Percentiles rank a stretch among this genome's conserved stretches.
phyloP scores from a whole-genome alignment of 2,888 invertebrate genomes.

The Polyommatus icarus region DNA sequence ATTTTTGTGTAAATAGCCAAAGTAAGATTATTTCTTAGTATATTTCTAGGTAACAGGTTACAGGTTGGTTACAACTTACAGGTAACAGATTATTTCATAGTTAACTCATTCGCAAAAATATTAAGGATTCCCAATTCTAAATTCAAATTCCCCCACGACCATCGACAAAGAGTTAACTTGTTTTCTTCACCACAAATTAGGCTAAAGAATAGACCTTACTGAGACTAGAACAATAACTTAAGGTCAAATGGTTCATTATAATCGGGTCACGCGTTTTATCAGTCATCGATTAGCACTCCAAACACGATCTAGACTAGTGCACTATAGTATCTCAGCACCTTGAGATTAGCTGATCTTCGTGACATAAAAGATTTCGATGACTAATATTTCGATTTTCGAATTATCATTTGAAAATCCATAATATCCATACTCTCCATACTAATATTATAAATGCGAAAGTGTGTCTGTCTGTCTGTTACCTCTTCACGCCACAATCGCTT shows the following conservation, averaged over 20 bases:
- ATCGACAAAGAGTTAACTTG: neutral
- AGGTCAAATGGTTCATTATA: conserved; percentile 17
- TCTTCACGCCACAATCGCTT: too few relatives aligned
- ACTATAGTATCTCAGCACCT: neutral
- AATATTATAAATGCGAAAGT: too few relatives aligned
- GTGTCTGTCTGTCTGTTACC: too few relatives aligned
- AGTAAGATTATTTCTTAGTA: too few relatives aligned
- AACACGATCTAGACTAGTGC: conserved; percentile 15
- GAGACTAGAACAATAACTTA: neutral
- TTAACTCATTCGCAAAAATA: too few relatives aligned
- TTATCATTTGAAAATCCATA: neutral
- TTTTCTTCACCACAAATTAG: conserved; percentile 2
- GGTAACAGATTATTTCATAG: too few relatives aligned
- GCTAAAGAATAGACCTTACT: conserved; percentile 21
- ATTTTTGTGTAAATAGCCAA: too few relatives aligned
- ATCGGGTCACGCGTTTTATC: conserved; percentile 23
- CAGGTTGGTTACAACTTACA: too few relatives aligned
- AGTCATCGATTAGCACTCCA: conserved; percentile 23
- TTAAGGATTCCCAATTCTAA: neutral
- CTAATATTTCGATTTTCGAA: neutral
- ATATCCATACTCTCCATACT: too few relatives aligned
- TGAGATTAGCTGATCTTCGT: neutral
- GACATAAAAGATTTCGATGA: neutral
- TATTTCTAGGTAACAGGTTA: too few relatives aligned
- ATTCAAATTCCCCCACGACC: neutral